Evolutionary conservation across 2,888 invertebrate genomes (phyloP), one percentile per base, ranked within the genome.

Genomic region (Pharmacophagus antenor): DNA sequence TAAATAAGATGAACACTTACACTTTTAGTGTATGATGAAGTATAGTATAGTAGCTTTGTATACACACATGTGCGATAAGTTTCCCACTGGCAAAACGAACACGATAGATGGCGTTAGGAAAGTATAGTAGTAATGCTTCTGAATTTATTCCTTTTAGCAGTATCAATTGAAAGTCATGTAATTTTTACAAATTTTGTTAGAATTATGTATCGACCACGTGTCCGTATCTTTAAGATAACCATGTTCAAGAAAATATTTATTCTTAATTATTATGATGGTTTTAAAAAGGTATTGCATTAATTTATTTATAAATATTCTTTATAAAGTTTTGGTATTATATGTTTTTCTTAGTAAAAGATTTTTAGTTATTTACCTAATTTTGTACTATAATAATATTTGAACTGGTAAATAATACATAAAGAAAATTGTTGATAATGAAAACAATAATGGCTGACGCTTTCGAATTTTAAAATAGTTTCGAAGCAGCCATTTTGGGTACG

Each of bases 401-500:
- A 18, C 6, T 44, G 10, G 8, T n/a, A 44, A 8, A 37, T 8
- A n/a, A 2, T 44, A 10, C 5, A 42, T 0, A 0, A 10, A 46
- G 0, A 12, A 23, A 48, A 37, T n/a, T 4, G 37, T n/a, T n/a
- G 37, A 37, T n/a, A 37, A 37, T n/a, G n/a, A 37, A 44, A 49
- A 50, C 21, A 27, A 23, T 20, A 12, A 54, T 48, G 46, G 44
- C 42, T 47, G 48, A 31, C 44, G 44, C 52, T 61, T 58, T 62
- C 55, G 21, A 56, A 50, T 51, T 20, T 50, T 58, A 56, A 74
- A 67, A 63, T 67, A 67, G 17, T 44, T 61, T 65, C 63, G 70
- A 65, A 68, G 79, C 82, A 71, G 88, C 89, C 89, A 90, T 90
- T 82, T 89, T 88, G 85, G 80, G 72, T 77, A 77, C 79, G 76